phyloP scores from a whole-genome alignment of 2,797 vertebrate species.

The Hyperoplus lanceolatus region DNA sequence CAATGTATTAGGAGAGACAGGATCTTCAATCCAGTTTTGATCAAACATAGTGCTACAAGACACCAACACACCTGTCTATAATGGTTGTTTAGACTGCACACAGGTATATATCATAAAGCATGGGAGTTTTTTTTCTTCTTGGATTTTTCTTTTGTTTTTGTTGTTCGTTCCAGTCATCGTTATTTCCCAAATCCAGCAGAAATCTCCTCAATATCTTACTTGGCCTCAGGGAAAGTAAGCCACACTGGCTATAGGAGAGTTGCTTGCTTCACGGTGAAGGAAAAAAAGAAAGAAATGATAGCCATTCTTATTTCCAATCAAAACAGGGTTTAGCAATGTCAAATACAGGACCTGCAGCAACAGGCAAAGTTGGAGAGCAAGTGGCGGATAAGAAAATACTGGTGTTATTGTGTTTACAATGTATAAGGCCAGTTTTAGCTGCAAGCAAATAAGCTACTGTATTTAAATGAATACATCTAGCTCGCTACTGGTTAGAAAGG shows the following conservation, averaged over 20 bases:
- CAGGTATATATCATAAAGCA: background rate
- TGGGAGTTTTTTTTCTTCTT: background rate
- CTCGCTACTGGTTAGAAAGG: conserved; percentile 39
- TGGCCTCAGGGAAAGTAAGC: background rate
- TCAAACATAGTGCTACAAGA: background rate
- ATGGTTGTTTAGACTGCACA: background rate
- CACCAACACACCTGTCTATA: background rate
- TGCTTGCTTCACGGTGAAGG: background rate
- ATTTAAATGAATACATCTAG: conserved; percentile 50
- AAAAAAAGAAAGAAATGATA: background rate
- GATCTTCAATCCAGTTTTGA: background rate
- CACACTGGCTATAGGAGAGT: background rate
- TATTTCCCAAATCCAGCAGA: background rate
- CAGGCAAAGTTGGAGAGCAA: conserved; percentile 1
- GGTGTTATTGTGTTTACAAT: conserved; percentile 15
- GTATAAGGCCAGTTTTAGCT: conserved; percentile 24
- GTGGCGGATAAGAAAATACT: conserved; percentile 20
- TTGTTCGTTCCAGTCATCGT: background rate
- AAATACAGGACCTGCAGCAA: background rate
- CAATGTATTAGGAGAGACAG: background rate
- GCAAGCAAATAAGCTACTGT: conserved; percentile 26
- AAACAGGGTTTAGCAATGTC: background rate
- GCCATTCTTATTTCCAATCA: background rate
- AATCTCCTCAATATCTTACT: background rate
- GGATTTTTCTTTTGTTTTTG: too few species aligned